Percentiles rank a stretch among this genome's conserved stretches.
These are phyloP conservation scores for Malaclemys terrapin DNA, from an alignment of 2,113 vertebrate species.

Conservation along the genomic window DNA sequence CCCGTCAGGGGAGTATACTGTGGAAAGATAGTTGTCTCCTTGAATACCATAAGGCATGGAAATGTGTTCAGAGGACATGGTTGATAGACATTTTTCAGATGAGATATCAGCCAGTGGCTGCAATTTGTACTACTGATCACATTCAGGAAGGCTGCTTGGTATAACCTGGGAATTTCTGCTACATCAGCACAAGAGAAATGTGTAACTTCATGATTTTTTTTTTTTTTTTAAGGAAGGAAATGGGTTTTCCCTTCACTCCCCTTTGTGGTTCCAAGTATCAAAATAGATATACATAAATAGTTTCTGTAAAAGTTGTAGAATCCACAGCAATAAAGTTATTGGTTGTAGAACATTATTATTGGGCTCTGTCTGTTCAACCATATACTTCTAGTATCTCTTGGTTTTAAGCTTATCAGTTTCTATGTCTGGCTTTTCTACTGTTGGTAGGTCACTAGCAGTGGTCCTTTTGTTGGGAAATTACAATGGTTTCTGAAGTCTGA, in stretches of 20 bases:
- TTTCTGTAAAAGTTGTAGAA: neutral
- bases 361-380: neutral
- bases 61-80: neutral
- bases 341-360: neutral
- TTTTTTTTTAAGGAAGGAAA: rapidly evolving
- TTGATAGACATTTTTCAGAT: neutral
- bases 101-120: neutral
- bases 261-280: neutral
- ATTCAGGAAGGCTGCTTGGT: neutral
- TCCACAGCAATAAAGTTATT: neutral
- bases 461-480: neutral
- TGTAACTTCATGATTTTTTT: neutral
- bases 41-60: neutral
- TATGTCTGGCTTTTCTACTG: neutral
- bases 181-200: neutral
- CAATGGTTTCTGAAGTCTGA: neutral
- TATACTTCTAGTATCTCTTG: neutral
- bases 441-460: neutral
- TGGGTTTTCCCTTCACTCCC: neutral
- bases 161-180: neutral
- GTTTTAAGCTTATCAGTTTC: neutral
- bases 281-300: neutral
- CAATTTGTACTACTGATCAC: rapidly evolving
- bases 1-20: neutral
- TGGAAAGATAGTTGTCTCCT: neutral